phyloP scores from a whole-genome alignment of 2,797 vertebrate genomes.

The Melopsittacus undulatus region DNA sequence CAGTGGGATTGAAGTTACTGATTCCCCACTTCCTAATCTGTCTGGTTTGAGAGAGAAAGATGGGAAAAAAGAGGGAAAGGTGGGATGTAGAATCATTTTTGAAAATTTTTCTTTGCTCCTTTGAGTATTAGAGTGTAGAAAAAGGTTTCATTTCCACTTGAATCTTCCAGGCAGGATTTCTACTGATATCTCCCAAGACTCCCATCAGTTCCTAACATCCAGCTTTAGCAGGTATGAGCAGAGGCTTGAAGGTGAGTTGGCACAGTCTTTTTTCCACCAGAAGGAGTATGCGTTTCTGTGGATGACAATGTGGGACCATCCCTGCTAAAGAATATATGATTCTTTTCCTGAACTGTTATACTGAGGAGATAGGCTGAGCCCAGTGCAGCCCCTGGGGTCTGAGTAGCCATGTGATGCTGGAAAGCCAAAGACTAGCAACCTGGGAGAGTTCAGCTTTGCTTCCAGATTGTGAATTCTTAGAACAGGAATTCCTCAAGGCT shows the following conservation, averaged over 20 bases:
- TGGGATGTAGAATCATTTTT: background rate
- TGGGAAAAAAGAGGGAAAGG: background rate
- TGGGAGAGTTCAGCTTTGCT: background rate
- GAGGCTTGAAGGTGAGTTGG: slow-evolving; percentile 33
- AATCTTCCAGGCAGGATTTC: slow-evolving; percentile 31
- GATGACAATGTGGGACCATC: background rate
- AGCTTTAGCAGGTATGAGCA: slow-evolving; percentile 37
- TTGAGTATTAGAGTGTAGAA: background rate
- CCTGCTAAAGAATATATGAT: background rate
- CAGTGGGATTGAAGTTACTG: background rate
- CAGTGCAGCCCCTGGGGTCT: background rate
- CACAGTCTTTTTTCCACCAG: slow-evolving; percentile 17
- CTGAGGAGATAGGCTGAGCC: background rate
- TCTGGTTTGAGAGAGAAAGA: background rate
- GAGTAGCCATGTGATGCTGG: background rate
- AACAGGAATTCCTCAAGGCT: background rate
- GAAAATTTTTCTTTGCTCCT: background rate
- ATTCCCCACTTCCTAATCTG: background rate
- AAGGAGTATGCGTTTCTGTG: slow-evolving; percentile 25
- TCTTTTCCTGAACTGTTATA: background rate
- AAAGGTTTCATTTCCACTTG: slow-evolving; percentile 30
- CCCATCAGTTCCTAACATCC: slow-evolving; percentile 10
- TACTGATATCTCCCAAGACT: background rate
- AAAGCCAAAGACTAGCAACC: background rate
- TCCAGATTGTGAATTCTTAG: background rate